Evolutionary conservation across 2,888 invertebrate genomes (phyloP), one percentile per base, ranked within the genome.

Genomic region (Eueremaeus valkanovi): DNA sequence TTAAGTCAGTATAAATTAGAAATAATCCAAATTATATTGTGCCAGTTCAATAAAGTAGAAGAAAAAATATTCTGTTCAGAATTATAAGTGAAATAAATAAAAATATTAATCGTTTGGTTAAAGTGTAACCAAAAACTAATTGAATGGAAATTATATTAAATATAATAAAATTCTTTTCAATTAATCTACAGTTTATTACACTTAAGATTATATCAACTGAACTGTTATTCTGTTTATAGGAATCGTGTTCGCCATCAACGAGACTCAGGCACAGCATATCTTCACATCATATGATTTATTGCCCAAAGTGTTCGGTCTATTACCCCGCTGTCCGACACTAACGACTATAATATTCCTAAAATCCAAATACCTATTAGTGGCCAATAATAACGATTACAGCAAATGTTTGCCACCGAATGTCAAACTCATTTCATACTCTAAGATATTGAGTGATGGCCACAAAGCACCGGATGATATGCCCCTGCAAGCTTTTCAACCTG

Each of bases 241-340:
- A 16, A 77, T 79, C 3, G 61, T 76, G 13, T 77, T 78, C 66
- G 79, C 96, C 80, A 91, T 99, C 82, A 95, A 94, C 83, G 96
- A 99, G 86, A 95, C 97, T 0, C 95, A 95, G 83, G 95, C 94
- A 0, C 89, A 90, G 68, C 90, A 92, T 9, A 92, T 98, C 51
- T 92, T 99, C 82, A 98, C 98, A 24, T 90, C 93, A 31, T 91
- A 91, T 84, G 93, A 95, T 77, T 87, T 98, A 76, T 86, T 98
- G 83, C 91, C 93, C 70, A 97, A 96, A 85, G 92, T 97, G 74
- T 68, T 66, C 13, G 11, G 29, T 29, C 61, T 61, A 18, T 61
- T 61, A 29, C 33, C 61, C 21, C 61, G 16, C 13, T 61, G 61
- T 61, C 61, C 61, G 16, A 24, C 29, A 61, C 1, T 61, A 24